phyloP scores from a whole-genome alignment of 2,797 vertebrate species.

The Enteromius trimaculatus region DNA sequence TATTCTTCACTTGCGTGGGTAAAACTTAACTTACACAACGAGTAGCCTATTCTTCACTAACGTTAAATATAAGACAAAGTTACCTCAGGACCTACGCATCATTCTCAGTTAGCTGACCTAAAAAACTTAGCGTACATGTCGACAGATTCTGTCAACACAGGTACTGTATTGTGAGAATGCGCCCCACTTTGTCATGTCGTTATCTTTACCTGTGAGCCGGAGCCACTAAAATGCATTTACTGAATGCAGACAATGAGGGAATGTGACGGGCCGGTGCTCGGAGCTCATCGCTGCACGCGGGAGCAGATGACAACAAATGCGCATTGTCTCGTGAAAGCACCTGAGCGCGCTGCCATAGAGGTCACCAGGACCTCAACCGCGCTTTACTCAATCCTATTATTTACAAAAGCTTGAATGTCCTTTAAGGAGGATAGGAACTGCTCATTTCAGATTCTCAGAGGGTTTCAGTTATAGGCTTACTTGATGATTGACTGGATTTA shows the following conservation, averaged over 20 bases:
- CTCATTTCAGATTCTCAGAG: slow-evolving; percentile 36
- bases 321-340: slow-evolving; percentile 62
- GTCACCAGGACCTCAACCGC: slow-evolving; percentile 22
- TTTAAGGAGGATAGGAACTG: slow-evolving; percentile 34
- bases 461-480: slow-evolving; percentile 28
- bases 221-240: slow-evolving; percentile 58
- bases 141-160: slow-evolving; percentile 31
- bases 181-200: slow-evolving; percentile 34
- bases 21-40: neutral
- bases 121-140: neutral
- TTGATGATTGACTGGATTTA: slow-evolving; percentile 40
- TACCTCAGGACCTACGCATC: neutral
- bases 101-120: slow-evolving; percentile 1
- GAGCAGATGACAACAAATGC: slow-evolving; percentile 61
- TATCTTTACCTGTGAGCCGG: slow-evolving; percentile 50
- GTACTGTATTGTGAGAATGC: slow-evolving; percentile 26
- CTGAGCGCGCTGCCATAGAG: slow-evolving; percentile 57
- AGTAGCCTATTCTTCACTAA: neutral
- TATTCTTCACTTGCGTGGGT: neutral
- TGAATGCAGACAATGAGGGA: slow-evolving; percentile 64
- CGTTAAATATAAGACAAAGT: neutral
- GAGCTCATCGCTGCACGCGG: slow-evolving; percentile 46
- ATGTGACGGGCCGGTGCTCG: slow-evolving; percentile 62
- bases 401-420: slow-evolving; percentile 29
- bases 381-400: slow-evolving; percentile 46